These are phyloP conservation scores for Corydoras sp. DNA, from an alignment of 2,113 vertebrate genomes.

Conservation along the genomic window DNA sequence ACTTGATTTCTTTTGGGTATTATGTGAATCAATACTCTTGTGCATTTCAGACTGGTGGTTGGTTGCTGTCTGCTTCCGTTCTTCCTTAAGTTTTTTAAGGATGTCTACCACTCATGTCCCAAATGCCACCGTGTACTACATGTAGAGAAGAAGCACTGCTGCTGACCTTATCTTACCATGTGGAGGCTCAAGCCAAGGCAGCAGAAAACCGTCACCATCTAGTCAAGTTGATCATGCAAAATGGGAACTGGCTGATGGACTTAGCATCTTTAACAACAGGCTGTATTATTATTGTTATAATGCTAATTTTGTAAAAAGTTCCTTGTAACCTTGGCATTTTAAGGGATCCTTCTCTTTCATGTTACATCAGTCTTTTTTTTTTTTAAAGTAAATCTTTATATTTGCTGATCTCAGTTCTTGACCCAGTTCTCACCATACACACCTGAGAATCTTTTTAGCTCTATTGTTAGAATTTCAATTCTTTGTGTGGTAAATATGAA, in stretches of 20 bases:
- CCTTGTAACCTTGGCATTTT: not conserved
- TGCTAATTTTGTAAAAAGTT: not conserved
- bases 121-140: conserved; percentile 61
- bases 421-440: not conserved
- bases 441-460: too few species aligned
- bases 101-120: conserved; percentile 66
- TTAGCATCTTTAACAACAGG: not conserved
- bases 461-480: too few species aligned
- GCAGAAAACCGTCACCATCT: conserved; percentile 2
- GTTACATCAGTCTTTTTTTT: not conserved
- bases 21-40: not conserved
- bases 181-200: not conserved
- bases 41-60: conserved; percentile 54
- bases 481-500: too few species aligned
- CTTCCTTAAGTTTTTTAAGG: conserved; percentile 65
- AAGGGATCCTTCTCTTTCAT: not conserved
- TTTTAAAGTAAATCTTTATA: not conserved
- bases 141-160: conserved; percentile 64
- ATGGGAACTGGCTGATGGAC: conserved; percentile 4
- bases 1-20: not conserved
- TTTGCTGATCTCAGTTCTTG: too few species aligned
- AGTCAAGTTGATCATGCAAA: not conserved
- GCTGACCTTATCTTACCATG: conserved; percentile 31
- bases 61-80: conserved; percentile 71
- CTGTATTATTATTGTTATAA: conserved; percentile 1